Evolutionary conservation across 2,888 invertebrate genomes (phyloP), one percentile per base, ranked within the genome.

Genomic region (Aphrophora alni): DNA sequence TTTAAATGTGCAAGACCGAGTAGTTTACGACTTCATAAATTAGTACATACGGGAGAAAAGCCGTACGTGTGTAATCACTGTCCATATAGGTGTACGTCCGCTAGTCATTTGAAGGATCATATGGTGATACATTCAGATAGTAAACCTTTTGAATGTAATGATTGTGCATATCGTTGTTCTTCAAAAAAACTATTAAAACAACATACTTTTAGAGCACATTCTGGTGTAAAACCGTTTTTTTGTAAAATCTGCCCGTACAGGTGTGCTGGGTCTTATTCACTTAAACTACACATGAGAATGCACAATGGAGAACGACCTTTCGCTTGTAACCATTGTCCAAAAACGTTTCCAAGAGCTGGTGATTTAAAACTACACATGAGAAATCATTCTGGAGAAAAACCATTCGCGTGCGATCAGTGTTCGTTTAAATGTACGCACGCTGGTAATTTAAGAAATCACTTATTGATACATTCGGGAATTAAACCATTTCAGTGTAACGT

Each of bases 361-460:
- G 85, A 85, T 51, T 80, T 85, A 17, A 81, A 83, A 17, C 77
- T 84, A 14, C 86, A 86, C 73, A 78, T 83, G 8, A 84, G 83
- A 38, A 84, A 85, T 21, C 87, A 86, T 69, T 83, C 84, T 12
- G 85, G 85, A 8, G 85, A 84, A 24, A 83, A 83, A 51, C 84
- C 82, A 10, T 82, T 72, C 74, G 78, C 75, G 4, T 83, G 83
- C 33, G 78, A 80, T 21, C 12, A 69, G 69, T 83, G 83, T 78
- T 24, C 33, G n/a, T 81, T 80, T 69, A 68, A 77, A 0, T 83
- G 81, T 27, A 82, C 71, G 8, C 28, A 38, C 2, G 78, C 59
- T 8, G 28, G 38, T 26, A n/a, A 26, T n/a, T 25, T 81, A 69
- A 70, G 21, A 26, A 74, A 72, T 26, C 81, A 81, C 68, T 21